A percentile compares a stretch with the other conserved stretches of the same genome.
Conservation (phyloP, 2,113 vertebrate species). For the Zeus faber region DNA sequence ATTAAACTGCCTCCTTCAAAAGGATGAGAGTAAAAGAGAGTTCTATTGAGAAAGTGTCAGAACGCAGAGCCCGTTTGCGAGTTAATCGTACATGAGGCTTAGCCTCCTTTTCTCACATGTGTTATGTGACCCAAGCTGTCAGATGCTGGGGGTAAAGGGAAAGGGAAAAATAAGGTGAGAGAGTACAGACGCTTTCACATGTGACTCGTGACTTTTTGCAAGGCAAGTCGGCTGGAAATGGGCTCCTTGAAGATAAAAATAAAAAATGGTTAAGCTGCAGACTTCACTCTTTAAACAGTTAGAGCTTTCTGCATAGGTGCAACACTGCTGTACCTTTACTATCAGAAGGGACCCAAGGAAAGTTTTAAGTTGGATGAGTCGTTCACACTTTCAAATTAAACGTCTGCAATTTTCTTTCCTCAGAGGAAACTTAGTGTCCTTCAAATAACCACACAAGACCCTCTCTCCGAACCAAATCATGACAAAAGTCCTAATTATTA, state of each 20-base stretch:
- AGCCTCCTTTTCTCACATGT: constrained; percentile 16
- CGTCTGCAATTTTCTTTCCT: constrained; percentile 38
- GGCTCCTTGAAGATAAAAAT: too few species aligned
- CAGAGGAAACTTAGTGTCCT: constrained; percentile 39
- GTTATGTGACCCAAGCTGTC: too few species aligned
- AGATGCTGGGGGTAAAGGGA: constrained; percentile 36
- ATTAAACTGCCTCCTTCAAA: constrained; percentile 53
- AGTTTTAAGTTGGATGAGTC: constrained; percentile 26
- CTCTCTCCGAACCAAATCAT: constrained; percentile 38
- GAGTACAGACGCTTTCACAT: constrained; percentile 25
- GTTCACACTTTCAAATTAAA: constrained; percentile 43
- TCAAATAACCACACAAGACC: constrained; percentile 29
- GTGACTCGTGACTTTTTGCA: too few species aligned
- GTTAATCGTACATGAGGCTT: constrained; percentile 20
- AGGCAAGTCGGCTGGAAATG: too few species aligned
- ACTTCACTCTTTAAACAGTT: too few species aligned
- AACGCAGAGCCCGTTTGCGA: constrained; percentile 29
- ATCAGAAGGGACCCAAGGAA: constrained; percentile 32
- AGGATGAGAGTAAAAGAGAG: constrained; percentile 26
- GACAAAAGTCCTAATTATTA: too few species aligned
- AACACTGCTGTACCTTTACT: constrained; percentile 8
- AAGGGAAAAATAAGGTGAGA: constrained; percentile 7
- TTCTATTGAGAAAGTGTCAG: constrained; percentile 34
- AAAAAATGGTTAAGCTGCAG: too few species aligned
- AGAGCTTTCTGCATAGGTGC: too few species aligned